Base-by-base conservation (phyloP, 2,888 invertebrate genomes). In the Eumacrocentrus americanus region DNA sequence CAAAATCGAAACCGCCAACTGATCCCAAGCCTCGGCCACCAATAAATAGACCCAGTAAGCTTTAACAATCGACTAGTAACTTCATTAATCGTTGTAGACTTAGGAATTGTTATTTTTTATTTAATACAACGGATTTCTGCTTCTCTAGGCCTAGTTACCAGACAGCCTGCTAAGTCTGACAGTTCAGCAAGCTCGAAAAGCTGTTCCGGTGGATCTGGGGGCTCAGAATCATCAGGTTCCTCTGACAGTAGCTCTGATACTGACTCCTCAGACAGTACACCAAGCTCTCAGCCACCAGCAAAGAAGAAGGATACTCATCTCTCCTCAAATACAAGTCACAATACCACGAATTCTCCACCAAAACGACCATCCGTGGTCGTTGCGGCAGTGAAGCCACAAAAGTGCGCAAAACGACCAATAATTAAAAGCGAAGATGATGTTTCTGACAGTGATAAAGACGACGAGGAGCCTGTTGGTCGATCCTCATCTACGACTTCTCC, bases 201-300 rank as follows among this genome's bases (percentile, higher is more conserved):
- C 37, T 88, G 88, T 60, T 88, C 88, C 0, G 79, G 72, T 20
- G 78, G 72, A 22, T 87, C 90, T 0, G 88, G 87, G 62, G 88
- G 87, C 57, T 89, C 90, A 0, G 90, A 87, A 38, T 88, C 89
- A 2, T 89, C 86, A 0, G 88, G 87, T 2, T 87, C 88, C 0
- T 71, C 80, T 66, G 70, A 74, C 62, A 71, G 75, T 37, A 89
- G 88, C 69, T 87, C 88, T 0, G 91, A 90, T 67, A 87, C 88
- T 0, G 91, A 91, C 65, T 88, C 90, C 0, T 88, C 89, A 0
- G 79, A 82, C 51, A 84, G 83, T 62, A 81, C 81, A 9, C 82
- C 81, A 2, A 84, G 82, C 72, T 82, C 84, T 0, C 81, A 78
- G 66, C 81, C 65, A 57, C 74, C 65, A 53, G 69, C 64, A 34